phyloP scores from a whole-genome alignment of 2,888 invertebrate genomes.

The Pterostichus madidus region DNA sequence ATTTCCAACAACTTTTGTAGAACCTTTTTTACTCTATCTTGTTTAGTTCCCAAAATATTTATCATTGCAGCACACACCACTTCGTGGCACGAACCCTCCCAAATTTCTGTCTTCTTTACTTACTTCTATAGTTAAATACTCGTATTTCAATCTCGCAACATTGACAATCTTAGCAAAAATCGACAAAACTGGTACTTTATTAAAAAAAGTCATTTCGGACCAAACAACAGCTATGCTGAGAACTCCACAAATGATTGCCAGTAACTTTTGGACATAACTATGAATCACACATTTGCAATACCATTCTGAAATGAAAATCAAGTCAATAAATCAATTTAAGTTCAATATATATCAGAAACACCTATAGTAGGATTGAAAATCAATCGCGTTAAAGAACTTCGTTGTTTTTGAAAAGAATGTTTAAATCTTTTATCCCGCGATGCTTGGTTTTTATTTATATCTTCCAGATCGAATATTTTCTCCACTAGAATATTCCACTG shows the following conservation, averaged over 20 bases:
- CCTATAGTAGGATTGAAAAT: constrained; percentile 85
- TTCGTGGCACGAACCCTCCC: too few relatives aligned
- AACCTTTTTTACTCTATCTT: too few relatives aligned
- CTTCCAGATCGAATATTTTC: constrained; percentile 90
- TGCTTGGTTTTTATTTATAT: constrained; percentile 88
- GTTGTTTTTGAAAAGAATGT: constrained; percentile 84
- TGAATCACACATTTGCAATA: constrained; percentile 95
- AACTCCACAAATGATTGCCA: constrained; percentile 86
- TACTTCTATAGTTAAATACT: constrained; percentile 97
- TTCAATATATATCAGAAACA: constrained; percentile 72
- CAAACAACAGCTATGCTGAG: constrained; percentile 97
- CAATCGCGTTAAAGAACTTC: constrained; percentile 80
- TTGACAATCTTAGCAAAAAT: constrained; percentile 97
- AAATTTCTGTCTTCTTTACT: constrained; percentile 70
- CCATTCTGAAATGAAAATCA: constrained; percentile 87
- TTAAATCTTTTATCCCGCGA: constrained; percentile 82
- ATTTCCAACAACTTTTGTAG: too few relatives aligned
- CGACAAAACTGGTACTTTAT: constrained; percentile 93
- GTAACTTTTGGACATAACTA: constrained; percentile 86
- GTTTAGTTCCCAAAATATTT: too few relatives aligned
- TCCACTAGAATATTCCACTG: constrained; percentile 94
- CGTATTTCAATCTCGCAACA: constrained; percentile 88
- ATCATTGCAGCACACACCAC: too few relatives aligned
- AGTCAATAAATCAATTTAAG: background rate
- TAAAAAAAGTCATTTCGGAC: constrained; percentile 99